Evolutionary conservation across 2,888 invertebrate genomes (phyloP).

Genomic region (Aethes cnicana): DNA sequence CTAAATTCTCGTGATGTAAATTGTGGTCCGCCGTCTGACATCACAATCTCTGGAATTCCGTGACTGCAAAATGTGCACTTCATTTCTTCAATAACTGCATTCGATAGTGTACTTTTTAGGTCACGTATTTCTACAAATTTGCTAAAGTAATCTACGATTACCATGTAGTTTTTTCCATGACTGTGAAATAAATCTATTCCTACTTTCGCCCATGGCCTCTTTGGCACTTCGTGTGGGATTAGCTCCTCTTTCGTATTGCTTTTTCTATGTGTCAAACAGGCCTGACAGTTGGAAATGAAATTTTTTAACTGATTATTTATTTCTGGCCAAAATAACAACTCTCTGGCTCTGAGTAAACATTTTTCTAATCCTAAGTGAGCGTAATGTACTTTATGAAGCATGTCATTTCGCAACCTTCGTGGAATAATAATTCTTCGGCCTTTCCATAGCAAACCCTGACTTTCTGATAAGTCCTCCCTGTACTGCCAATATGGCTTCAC

Average conservation of each 20-base stretch:
- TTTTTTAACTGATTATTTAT: constrained; percentile 33
- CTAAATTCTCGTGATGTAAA: constrained; percentile 28
- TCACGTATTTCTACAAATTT: constrained; percentile 31
- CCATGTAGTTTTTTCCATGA: constrained; percentile 17
- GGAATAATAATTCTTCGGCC: constrained; percentile 33
- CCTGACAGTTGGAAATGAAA: constrained; percentile 30
- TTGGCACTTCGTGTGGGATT: constrained; percentile 31
- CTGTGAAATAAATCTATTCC: constrained; percentile 22
- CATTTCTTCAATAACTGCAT: constrained; percentile 25
- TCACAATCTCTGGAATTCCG: constrained; percentile 32
- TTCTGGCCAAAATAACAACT: constrained; percentile 36
- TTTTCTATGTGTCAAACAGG: constrained; percentile 31
- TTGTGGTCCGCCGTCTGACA: constrained; percentile 34
- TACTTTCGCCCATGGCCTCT: constrained; percentile 32
- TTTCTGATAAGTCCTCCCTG: constrained; percentile 29
- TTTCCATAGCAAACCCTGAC: constrained; percentile 33
- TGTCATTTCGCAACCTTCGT: constrained; percentile 27
- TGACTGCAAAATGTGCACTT: constrained; percentile 34
- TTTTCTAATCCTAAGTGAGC: constrained; percentile 36
- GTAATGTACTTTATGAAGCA: constrained; percentile 34
- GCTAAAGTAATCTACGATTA: constrained; percentile 31
- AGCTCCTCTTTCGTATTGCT: constrained; percentile 7
- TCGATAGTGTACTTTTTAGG: constrained; percentile 2
- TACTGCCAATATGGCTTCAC: constrained; percentile 17
- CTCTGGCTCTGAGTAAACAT: constrained; percentile 32